A percentile compares a stretch with the other conserved stretches of the same genome.
These are phyloP conservation scores for Cyaniris semiargus DNA, from an alignment of 2,888 invertebrate species.

Conservation along the genomic window DNA sequence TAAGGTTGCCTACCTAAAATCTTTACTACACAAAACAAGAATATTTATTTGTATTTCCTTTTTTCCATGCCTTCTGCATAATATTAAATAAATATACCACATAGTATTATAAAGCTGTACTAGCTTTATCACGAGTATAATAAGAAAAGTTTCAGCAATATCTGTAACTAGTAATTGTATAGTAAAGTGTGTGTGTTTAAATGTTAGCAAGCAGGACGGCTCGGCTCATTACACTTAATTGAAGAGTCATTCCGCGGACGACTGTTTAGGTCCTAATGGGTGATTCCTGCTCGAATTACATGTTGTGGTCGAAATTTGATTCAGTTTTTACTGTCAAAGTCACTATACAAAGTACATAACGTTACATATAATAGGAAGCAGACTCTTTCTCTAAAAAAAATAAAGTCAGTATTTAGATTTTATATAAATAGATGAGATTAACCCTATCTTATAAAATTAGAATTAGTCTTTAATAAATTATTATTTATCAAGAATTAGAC, in stretches of 20 bases:
- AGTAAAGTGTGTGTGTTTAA: slow-evolving; percentile 49
- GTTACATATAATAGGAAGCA: too few species aligned
- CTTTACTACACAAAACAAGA: too few species aligned
- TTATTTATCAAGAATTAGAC: too few species aligned
- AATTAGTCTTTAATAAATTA: too few species aligned
- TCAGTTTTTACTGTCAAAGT: slow-evolving; percentile 18
- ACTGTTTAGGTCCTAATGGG: slow-evolving; percentile 61
- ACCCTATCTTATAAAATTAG: too few species aligned
- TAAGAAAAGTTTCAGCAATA: slow-evolving; percentile 9
- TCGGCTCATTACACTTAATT: slow-evolving; percentile 78
- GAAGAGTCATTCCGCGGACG: slow-evolving; percentile 75
- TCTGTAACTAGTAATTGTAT: slow-evolving; percentile 22
- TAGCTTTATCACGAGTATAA: not conserved
- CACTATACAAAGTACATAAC: not conserved
- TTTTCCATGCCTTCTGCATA: too few species aligned
- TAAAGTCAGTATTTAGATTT: too few species aligned
- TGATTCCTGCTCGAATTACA: slow-evolving; percentile 62
- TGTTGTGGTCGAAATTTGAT: slow-evolving; percentile 32
- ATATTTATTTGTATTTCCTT: too few species aligned
- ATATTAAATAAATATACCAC: not conserved
- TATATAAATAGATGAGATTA: too few species aligned
- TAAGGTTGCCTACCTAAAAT: too few species aligned
- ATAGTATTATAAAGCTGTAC: not conserved
- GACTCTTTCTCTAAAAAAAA: too few species aligned
- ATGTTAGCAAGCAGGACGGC: slow-evolving; percentile 57